Evolutionary conservation across 2,888 invertebrate species (phyloP), one percentile per base, ranked within the genome.

Genomic region (Drosophila vallismaia): DNA sequence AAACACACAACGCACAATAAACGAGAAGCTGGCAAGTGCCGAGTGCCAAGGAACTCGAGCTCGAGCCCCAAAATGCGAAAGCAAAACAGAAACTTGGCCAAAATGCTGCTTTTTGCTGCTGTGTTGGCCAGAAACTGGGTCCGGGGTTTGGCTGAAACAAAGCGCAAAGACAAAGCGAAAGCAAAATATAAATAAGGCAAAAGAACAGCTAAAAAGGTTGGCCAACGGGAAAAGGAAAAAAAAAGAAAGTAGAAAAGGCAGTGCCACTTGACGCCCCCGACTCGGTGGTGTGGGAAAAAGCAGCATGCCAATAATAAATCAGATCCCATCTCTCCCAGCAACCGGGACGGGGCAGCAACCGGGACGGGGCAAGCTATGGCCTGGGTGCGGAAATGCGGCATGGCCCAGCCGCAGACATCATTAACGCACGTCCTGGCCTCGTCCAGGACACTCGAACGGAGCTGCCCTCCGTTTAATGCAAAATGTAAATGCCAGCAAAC

Each of bases 281-380:
- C 44, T 54, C 62, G 51, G 48, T 74, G 66, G 67, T 64, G 50
- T 58, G 59, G 60, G 50, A 59, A 52, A 26, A 36, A 40, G 48
- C 55, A 71, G 55, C 68, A 71, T 70, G 68, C 56, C 73, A 77
- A 73, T 68, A 73, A 71, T 67, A 76, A 75, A 86, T 67, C 83
- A 71, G 67, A 51, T 58, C 58, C 66, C 64, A 46, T 52, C 51
- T 57, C 64, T 53, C 46, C 46, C 9, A 24, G 10, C 24, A 28
- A 24, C 45, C 38, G 33, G 28, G 7, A 31, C 8, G 46, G 31
- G 40, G 48, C 9, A 24, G 10, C 24, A 28, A 24, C 45, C 38
- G 33, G 28, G 7, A 31, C 9, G 46, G 31, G 40, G 48, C 9
- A 10, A 10, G 10, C n/a, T 10, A 26, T 29, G 26, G 40, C 36